A percentile compares a stretch with the other conserved stretches of the same genome.
These are phyloP conservation scores for Cerastis leucographa DNA, from an alignment of 2,888 invertebrate genomes.

Conservation along the genomic window DNA sequence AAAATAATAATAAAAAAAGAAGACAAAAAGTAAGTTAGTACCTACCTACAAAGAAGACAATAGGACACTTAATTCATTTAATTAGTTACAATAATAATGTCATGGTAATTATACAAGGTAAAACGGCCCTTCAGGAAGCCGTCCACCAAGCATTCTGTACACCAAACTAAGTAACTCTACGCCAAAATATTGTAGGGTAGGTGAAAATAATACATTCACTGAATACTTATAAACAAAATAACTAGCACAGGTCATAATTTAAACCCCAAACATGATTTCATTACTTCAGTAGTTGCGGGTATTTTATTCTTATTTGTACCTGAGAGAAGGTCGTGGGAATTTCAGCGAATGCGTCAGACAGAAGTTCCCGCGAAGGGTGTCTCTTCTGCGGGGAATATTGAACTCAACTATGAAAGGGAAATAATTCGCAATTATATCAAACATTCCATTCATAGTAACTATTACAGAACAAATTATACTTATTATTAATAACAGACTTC, in stretches of 20 bases:
- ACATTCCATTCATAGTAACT: constrained; percentile 26
- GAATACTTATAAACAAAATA: constrained; percentile 1
- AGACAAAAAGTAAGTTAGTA: no score
- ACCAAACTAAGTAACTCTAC: neutral
- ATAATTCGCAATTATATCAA: constrained; percentile 3
- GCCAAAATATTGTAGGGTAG: no score
- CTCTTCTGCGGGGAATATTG: neutral
- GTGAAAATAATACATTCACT: neutral
- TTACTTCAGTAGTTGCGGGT: neutral
- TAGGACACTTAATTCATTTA: no score
- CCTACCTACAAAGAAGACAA: no score
- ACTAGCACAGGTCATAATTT: neutral
- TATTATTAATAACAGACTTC: neutral
- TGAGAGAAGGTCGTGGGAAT: constrained; percentile 20
- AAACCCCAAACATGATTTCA: constrained; percentile 17
- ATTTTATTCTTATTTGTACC: constrained; percentile 9
- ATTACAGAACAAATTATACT: neutral
- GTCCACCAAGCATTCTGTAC: no score
- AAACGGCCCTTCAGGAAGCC: no score
- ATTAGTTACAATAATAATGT: no score
- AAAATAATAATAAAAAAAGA: neutral
- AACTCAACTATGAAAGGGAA: constrained; percentile 19
- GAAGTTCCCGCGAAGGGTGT: no score
- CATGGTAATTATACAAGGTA: no score
- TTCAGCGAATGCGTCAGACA: constrained; percentile 8